Conservation (phyloP, 2,113 vertebrate species). For the Sardina pilchardus region DNA sequence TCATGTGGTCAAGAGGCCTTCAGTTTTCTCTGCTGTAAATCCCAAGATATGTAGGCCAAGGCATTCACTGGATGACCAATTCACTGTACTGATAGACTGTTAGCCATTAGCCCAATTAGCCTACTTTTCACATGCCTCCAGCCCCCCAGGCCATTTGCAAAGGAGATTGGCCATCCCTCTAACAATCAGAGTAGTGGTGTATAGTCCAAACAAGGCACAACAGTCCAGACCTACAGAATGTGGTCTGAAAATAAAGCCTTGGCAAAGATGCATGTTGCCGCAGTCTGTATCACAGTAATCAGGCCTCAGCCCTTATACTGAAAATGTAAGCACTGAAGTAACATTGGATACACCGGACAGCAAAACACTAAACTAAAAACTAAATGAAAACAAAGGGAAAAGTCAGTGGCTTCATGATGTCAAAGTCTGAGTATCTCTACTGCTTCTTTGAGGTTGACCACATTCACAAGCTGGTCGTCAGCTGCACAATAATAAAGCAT, state of each 20-base stretch:
- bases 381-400: neutral
- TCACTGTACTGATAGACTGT: neutral
- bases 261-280: neutral
- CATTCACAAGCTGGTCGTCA: neutral
- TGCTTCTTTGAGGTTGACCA: neutral
- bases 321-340: neutral
- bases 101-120: neutral
- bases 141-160: neutral
- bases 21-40: neutral
- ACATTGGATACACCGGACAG: neutral
- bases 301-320: neutral
- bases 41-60: neutral
- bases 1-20: neutral
- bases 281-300: neutral
- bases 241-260: neutral
- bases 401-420: neutral
- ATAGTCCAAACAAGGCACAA: neutral
- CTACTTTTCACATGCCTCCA: neutral
- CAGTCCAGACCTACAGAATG: neutral
- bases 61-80: neutral
- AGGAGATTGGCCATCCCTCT: neutral
- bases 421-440: neutral
- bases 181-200: neutral
- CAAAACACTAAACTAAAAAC: neutral
- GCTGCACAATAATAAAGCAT: neutral